Conservation (phyloP, 2,797 vertebrate genomes). For the Periophthalmus magnuspinnatus region DNA sequence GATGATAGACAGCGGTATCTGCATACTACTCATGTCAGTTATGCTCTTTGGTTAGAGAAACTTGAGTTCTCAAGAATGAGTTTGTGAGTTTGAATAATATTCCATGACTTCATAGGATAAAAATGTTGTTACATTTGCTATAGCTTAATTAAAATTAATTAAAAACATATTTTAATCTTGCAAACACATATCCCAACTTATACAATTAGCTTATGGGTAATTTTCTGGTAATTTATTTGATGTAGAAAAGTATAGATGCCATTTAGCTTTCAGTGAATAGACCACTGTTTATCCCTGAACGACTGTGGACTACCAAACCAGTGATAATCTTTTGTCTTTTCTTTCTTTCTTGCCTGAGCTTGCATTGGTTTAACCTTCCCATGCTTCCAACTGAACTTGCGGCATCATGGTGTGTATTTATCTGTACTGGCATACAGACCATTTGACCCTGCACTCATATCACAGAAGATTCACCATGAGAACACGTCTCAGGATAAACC, state of each 20-base stretch:
- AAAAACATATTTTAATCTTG: background rate
- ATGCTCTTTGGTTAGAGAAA: slow-evolving; percentile 46
- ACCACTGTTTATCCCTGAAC: slow-evolving; percentile 13
- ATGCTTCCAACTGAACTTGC: slow-evolving; percentile 30
- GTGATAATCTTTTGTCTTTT: slow-evolving; percentile 26
- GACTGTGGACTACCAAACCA: slow-evolving; percentile 12
- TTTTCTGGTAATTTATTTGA: background rate
- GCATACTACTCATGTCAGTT: slow-evolving; percentile 7
- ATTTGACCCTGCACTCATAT: slow-evolving; percentile 8
- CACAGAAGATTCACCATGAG: slow-evolving; percentile 18
- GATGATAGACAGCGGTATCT: slow-evolving; percentile 2
- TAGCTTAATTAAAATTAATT: background rate
- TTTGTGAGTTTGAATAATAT: background rate
- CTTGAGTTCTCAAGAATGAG: background rate
- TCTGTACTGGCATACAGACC: slow-evolving; percentile 18
- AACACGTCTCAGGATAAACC: slow-evolving; percentile 40
- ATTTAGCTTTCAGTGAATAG: slow-evolving; percentile 30
- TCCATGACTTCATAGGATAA: no score
- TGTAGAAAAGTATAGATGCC: background rate
- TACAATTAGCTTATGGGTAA: slow-evolving; percentile 8
- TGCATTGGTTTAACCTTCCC: slow-evolving; percentile 37
- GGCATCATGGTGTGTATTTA: slow-evolving; percentile 15
- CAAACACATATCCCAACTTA: background rate
- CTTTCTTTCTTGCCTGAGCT: slow-evolving; percentile 40
- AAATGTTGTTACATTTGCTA: background rate